Percentiles rank a stretch among this genome's conserved stretches.
phyloP scores from a whole-genome alignment of 2,113 vertebrate genomes.

The Anas platyrhynchos region DNA sequence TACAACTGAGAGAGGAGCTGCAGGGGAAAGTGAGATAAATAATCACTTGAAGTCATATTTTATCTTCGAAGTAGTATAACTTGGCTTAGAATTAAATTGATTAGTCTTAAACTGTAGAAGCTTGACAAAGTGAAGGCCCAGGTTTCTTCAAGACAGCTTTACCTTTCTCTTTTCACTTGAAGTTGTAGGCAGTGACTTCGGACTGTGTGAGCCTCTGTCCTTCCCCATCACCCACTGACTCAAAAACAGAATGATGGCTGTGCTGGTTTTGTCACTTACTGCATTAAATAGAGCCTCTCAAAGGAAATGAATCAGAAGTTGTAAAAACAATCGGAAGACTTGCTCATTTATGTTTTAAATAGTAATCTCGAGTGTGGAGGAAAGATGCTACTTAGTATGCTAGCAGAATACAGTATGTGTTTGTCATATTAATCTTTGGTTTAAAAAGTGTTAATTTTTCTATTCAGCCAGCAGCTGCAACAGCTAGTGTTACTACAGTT shows the following conservation, averaged over 20 bases:
- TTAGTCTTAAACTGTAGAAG: not conserved
- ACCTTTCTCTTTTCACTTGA: not conserved
- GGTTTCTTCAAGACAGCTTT: not conserved
- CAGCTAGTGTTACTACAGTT: conserved; percentile 64
- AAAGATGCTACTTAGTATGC: not conserved
- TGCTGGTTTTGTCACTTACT: not conserved
- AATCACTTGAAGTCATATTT: not conserved
- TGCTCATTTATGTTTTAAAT: not conserved
- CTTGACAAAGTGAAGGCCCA: not conserved
- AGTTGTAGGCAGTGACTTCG: not conserved
- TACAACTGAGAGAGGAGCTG: not conserved
- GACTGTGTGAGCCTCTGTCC: not conserved
- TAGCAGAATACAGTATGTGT: not conserved
- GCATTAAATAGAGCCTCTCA: not conserved
- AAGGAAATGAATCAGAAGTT: not conserved
- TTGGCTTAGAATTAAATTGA: not conserved
- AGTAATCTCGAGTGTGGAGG: not conserved
- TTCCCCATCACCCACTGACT: not conserved
- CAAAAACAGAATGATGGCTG: not conserved
- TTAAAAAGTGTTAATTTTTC: conserved; percentile 62
- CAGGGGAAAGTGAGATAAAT: not conserved
- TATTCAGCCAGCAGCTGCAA: conserved; percentile 74
- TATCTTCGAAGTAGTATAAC: not conserved
- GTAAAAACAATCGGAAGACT: not conserved
- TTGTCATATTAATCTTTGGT: conserved; percentile 6